Conservation (phyloP, 2,797 vertebrate genomes). For the Echiichthys vipera region DNA sequence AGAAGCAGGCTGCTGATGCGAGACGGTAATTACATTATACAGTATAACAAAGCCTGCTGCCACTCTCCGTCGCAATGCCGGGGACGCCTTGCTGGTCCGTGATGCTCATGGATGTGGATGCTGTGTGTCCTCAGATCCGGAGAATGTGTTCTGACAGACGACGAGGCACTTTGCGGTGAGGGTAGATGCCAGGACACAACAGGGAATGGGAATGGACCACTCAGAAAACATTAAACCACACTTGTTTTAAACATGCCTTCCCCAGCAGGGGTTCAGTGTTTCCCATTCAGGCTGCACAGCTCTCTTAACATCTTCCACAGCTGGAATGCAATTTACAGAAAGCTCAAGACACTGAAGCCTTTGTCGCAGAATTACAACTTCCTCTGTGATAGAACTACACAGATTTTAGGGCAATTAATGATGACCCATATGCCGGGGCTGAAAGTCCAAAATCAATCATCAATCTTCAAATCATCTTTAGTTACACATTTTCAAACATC, state of each 20-base stretch:
- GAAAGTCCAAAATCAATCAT: too few relatives aligned
- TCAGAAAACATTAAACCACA: neutral
- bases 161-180: conserved; percentile 7
- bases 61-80: fast-evolving
- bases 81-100: too few relatives aligned
- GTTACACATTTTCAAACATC: too few relatives aligned
- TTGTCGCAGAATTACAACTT: neutral
- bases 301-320: neutral
- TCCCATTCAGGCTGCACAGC: neutral
- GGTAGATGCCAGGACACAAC: conserved; percentile 23
- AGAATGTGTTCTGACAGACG: conserved; percentile 2
- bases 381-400: neutral
- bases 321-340: conserved; percentile 10
- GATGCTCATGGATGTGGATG: neutral
- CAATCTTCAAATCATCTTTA: too few relatives aligned
- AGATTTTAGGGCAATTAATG: neutral
- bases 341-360: neutral
- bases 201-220: neutral
- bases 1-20: neutral
- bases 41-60: conserved; percentile 24
- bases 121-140: neutral
- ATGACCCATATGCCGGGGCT: too few relatives aligned
- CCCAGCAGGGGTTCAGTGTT: neutral
- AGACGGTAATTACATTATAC: conserved; percentile 39
- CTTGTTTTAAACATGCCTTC: neutral